Conservation (phyloP, 2,113 vertebrate species). For the Passerina amoena region DNA sequence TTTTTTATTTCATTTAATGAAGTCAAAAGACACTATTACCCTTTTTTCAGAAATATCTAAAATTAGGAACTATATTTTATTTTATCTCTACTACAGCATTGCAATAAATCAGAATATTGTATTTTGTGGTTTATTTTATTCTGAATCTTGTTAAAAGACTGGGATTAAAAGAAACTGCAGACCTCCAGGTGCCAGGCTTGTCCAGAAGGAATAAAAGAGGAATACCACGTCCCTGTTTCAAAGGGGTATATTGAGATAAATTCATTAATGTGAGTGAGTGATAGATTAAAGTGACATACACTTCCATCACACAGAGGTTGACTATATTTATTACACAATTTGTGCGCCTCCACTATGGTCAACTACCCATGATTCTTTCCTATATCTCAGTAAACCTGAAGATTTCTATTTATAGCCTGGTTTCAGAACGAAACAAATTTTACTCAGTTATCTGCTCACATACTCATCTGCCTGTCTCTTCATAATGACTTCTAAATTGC, state of each 20-base stretch:
- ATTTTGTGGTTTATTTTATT: constrained; percentile 5
- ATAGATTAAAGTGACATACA: not conserved
- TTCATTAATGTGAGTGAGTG: constrained; percentile 22
- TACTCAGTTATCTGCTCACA: not conserved
- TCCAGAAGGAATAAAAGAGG: constrained; percentile 1
- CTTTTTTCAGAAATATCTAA: not conserved
- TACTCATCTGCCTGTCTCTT: not conserved
- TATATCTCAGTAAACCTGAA: not conserved
- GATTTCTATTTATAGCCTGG: not conserved
- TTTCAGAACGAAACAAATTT: not conserved
- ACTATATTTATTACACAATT: not conserved
- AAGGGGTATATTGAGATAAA: constrained; percentile 23
- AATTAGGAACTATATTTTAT: constrained; percentile 12
- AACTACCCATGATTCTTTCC: not conserved
- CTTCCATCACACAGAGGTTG: not conserved
- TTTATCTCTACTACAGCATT: not conserved
- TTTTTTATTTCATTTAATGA: constrained; percentile 10
- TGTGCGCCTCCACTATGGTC: not conserved
- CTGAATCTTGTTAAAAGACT: constrained; percentile 10
- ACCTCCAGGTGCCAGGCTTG: constrained; percentile 31
- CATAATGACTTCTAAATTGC: not conserved
- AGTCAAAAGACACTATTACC: not conserved
- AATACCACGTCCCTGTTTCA: not conserved
- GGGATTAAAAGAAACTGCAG: not conserved
- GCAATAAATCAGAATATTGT: constrained; percentile 10